These are phyloP conservation scores for Tipula helvola DNA, from an alignment of 2,888 invertebrate species.

Conservation along the genomic window DNA sequence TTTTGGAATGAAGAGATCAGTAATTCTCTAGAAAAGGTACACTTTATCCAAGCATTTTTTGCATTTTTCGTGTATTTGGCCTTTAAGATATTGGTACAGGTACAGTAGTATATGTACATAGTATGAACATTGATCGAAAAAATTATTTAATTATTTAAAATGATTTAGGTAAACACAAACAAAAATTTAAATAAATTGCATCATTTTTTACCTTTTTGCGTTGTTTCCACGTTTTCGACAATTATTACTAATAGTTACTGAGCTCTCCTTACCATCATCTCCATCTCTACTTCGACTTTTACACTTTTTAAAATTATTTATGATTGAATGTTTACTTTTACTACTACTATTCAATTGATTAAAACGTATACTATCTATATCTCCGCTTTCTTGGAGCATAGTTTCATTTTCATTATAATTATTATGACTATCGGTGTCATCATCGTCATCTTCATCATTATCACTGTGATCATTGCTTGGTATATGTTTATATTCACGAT, in stretches of 20 bases:
- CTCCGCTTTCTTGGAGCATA: constrained; percentile 5
- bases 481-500: constrained; percentile 60
- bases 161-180: too few species aligned
- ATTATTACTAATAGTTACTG: not conserved
- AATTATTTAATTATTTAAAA: too few species aligned
- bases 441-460: constrained; percentile 42
- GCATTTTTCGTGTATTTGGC: too few species aligned
- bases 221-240: not conserved
- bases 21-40: too few species aligned
- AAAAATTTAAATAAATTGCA: too few species aligned
- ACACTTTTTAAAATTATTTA: not conserved
- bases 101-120: too few species aligned
- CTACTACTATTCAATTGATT: not conserved
- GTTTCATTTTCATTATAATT: not conserved
- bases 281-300: not conserved
- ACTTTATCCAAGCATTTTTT: too few species aligned
- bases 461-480: constrained; percentile 52
- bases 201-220: not conserved
- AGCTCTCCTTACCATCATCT: not conserved
- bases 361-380: not conserved
- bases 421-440: not conserved
- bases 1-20: too few species aligned
- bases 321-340: not conserved
- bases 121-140: too few species aligned
- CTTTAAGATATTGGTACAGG: too few species aligned